Conservation (phyloP, 2,888 invertebrate species). For the Oscheius myriophilus region DNA sequence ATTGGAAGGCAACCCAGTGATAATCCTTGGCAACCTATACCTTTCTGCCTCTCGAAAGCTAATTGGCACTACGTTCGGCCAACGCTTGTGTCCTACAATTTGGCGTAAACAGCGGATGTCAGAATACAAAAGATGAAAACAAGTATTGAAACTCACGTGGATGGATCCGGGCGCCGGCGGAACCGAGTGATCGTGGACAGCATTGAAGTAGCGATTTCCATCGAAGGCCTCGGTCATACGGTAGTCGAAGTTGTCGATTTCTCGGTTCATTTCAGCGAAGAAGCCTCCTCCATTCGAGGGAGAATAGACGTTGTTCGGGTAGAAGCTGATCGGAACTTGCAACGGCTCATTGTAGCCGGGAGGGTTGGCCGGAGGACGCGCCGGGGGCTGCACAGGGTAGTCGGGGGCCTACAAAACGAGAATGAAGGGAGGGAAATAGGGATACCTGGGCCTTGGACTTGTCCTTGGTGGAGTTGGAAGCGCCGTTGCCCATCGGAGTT, state of each 20-base stretch:
- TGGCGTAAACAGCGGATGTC: too few relatives aligned
- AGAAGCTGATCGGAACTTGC: constrained; percentile 26
- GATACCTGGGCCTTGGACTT: too few relatives aligned
- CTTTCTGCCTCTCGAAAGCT: too few relatives aligned
- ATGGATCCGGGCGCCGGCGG: constrained; percentile 21
- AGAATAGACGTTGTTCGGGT: constrained; percentile 27
- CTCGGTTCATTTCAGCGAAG: constrained; percentile 20
- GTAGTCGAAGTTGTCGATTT: constrained; percentile 23
- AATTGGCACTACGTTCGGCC: too few relatives aligned
- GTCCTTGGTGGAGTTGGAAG: not conserved
- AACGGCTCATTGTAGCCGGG: constrained; percentile 22
- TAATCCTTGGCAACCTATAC: too few relatives aligned
- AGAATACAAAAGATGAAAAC: too few relatives aligned
- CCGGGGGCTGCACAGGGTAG: constrained; percentile 16
- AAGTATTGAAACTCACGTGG: constrained; percentile 5
- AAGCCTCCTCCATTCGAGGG: constrained; percentile 12
- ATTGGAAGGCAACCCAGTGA: too few relatives aligned
- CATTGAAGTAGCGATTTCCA: constrained; percentile 22
- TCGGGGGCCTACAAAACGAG: not conserved
- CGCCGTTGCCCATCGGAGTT: constrained; percentile 9
- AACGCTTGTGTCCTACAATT: too few relatives aligned
- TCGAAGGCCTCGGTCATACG: constrained; percentile 22
- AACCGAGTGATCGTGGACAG: constrained; percentile 13
- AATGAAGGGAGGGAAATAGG: too few relatives aligned
- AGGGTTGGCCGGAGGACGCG: constrained; percentile 24